These are phyloP conservation scores for Macaria notata DNA, from an alignment of 2,888 invertebrate genomes.

Conservation along the genomic window DNA sequence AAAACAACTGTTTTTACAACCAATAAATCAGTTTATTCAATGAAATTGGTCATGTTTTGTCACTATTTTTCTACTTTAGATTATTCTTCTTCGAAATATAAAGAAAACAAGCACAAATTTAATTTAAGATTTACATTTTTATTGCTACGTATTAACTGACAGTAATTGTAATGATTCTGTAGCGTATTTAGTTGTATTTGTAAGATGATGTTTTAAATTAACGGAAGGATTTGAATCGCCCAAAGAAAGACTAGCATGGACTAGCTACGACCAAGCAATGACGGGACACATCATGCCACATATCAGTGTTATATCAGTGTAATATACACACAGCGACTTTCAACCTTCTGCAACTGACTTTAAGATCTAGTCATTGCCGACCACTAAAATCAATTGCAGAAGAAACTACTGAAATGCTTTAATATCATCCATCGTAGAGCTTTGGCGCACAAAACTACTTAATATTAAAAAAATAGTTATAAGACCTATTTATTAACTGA, in stretches of 20 bases:
- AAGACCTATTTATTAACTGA: slow-evolving; percentile 69
- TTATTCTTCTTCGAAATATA: slow-evolving; percentile 18
- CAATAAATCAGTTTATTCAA: slow-evolving; percentile 1
- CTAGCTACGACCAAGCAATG: slow-evolving; percentile 64
- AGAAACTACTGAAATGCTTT: slow-evolving; percentile 53
- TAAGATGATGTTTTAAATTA: slow-evolving; percentile 31
- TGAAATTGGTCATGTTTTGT: slow-evolving; percentile 14
- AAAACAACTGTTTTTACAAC: slow-evolving; percentile 6
- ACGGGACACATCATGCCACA: slow-evolving; percentile 79
- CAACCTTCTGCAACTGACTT: slow-evolving; percentile 44
- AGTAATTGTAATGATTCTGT: slow-evolving; percentile 18
- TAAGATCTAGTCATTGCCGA: slow-evolving; percentile 17
- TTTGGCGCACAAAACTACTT: slow-evolving; percentile 74
- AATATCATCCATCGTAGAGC: slow-evolving; percentile 72
- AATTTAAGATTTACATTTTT: slow-evolving; percentile 26
- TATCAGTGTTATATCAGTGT: slow-evolving; percentile 61
- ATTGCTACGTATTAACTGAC: slow-evolving; percentile 31
- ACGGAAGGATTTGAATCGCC: slow-evolving; percentile 40
- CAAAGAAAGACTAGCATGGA: slow-evolving; percentile 44
- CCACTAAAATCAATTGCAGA: slow-evolving; percentile 39
- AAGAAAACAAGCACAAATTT: slow-evolving; percentile 29
- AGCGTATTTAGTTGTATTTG: slow-evolving; percentile 15
- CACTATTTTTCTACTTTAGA: slow-evolving; percentile 32
- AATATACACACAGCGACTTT: slow-evolving; percentile 48
- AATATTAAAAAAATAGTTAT: slow-evolving; percentile 62